Conservation (phyloP, 2,797 vertebrate genomes). For the Cirrhinus mrigala region DNA sequence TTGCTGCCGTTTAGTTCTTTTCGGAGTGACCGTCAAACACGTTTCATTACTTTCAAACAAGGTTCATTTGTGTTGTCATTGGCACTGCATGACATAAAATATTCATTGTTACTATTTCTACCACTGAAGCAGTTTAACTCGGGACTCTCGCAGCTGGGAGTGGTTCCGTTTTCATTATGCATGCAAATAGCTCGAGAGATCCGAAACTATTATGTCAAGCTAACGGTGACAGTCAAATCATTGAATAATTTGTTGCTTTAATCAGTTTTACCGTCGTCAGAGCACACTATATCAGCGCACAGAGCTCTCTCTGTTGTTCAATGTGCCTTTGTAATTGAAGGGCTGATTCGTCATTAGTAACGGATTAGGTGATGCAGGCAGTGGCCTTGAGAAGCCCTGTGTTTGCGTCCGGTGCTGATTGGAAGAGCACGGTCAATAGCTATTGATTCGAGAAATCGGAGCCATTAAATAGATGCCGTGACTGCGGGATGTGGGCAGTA, state of each 20-base stretch:
- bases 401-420: slow-evolving; percentile 55
- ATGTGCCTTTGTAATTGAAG: slow-evolving; percentile 37
- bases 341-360: slow-evolving; percentile 62
- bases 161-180: slow-evolving; percentile 33
- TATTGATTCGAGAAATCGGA: slow-evolving; percentile 67
- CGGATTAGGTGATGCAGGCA: slow-evolving; percentile 66
- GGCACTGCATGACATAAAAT: slow-evolving; percentile 46
- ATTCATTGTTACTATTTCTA: slow-evolving; percentile 52
- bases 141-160: slow-evolving; percentile 13
- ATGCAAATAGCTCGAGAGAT: slow-evolving; percentile 25
- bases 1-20: background rate
- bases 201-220: slow-evolving; percentile 22
- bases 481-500: slow-evolving; percentile 12
- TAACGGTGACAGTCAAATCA: slow-evolving; percentile 33
- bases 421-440: slow-evolving; percentile 63
- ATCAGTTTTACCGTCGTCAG: slow-evolving; percentile 25
- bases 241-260: slow-evolving; percentile 50
- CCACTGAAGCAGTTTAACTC: slow-evolving; percentile 31
- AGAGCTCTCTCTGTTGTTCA: slow-evolving; percentile 23
- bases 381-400: slow-evolving; percentile 48
- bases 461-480: slow-evolving; percentile 59
- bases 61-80: slow-evolving; percentile 24
- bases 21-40: background rate
- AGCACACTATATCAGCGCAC: slow-evolving; percentile 1
- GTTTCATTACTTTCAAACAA: slow-evolving; percentile 34